phyloP scores from a whole-genome alignment of 1,140 invertebrate species.

The Tyrophagus putrescentiae region DNA sequence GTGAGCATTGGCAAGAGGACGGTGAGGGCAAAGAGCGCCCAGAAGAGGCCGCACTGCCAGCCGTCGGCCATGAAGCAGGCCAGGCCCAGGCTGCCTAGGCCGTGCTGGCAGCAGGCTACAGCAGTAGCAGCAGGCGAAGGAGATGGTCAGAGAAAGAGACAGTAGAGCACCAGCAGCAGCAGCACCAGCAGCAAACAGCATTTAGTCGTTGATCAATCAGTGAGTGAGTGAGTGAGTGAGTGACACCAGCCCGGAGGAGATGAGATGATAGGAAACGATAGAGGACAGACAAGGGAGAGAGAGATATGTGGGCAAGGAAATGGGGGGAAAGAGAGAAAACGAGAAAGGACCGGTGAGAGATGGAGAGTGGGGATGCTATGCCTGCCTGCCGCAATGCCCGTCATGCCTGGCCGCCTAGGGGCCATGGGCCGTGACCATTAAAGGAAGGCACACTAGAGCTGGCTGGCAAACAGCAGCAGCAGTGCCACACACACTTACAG shows the following conservation, averaged over 20 bases:
- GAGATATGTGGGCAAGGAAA: too few relatives aligned
- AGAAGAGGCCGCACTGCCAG: conserved; percentile 12
- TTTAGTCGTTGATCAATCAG: background rate
- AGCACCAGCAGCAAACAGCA: background rate
- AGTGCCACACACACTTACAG: conserved; percentile 14
- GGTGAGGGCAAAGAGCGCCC: conserved; percentile 3
- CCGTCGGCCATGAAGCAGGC: conserved; percentile 5
- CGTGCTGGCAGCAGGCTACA: background rate
- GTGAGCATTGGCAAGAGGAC: background rate
- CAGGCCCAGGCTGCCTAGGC: background rate
- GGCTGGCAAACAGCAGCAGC: too few relatives aligned
- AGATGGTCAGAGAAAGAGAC: background rate
- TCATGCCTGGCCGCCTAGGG: too few relatives aligned
- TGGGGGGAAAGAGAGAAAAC: too few relatives aligned
- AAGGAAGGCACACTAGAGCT: too few relatives aligned
- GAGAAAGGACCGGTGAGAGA: too few relatives aligned
- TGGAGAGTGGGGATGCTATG: too few relatives aligned
- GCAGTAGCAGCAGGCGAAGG: background rate
- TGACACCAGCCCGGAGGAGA: background rate
- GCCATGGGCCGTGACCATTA: too few relatives aligned
- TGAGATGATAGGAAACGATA: background rate
- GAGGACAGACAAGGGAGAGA: too few relatives aligned
- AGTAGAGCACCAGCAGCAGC: background rate
- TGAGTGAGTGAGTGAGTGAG: background rate
- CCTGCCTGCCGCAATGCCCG: too few relatives aligned